Evolutionary conservation across 2,888 invertebrate genomes (phyloP), one percentile per base, ranked within the genome.

Genomic region (Tortricodes alternella): DNA sequence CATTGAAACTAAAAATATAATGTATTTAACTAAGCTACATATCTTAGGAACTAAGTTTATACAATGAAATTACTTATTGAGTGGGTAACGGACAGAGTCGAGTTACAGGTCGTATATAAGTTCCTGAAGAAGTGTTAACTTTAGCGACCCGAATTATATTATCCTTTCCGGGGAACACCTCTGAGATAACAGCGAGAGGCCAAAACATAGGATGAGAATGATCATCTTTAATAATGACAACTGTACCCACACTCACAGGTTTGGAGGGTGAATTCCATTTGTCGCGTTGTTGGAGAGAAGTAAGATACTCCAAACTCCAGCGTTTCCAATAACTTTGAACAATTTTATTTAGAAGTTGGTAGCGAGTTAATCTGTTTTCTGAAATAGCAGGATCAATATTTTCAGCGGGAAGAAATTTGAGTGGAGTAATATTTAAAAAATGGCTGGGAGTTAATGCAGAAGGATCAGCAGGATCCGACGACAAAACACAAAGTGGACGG

Each of bases 381-480:
- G 21, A 4, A 5, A 21, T 4, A 21, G 21, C 5, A 4, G 5
- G 21, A 21, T 4, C 21, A 21, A 21, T 21, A 3, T 21, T 21
- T 21, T 21, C 21, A 3, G 21, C 5, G 21, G 21, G 21, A 3
- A 21, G 3, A 21, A 4, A 21, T 21, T 21, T 21, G 3, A 21
- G 5, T 21, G 21, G 21, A 21, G 21, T 21, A 21, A 39, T 41
- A 46, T 53, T 35, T 29, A 60, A 37, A 53, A 60, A 60, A 29
- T 60, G 57, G 46, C 46, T 41, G 4, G 57, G 57, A 6, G 57
- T 60, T 11, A 64, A 53, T 27, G 62, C 62, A 6, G 51, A 34
- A 9, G 58, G 59, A 23, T 61, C 55, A n/a, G 44, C 41, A 19
- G 52, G 59, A 50, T 60, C 62, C 2, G 32, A 27, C 18, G 48